Base-by-base conservation (phyloP, 1,140 invertebrate genomes). In the Leptopilina boulardi region DNA sequence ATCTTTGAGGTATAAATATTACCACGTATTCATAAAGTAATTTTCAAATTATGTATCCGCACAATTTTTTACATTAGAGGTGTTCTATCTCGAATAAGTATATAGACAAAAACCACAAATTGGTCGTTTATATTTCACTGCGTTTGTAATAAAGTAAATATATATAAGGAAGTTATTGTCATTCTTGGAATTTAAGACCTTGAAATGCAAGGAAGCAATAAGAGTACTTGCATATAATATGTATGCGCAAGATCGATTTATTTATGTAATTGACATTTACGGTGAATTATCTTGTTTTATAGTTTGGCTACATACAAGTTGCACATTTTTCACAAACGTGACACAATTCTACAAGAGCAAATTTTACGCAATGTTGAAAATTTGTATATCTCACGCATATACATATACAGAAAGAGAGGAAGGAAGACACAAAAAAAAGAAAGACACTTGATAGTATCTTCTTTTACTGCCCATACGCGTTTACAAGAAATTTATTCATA, bases 231-330 rank as follows among this genome's bases (percentile, higher is more conserved):
- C 11, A 30, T 66, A 10, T 66, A 6, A 66, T 19, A 56, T 21
- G 54, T 8, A 56, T 23, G 10, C 23, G 19, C 26, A 23, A n/a
- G 26, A 66, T 66, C 26, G 59, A 15, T 5, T 38, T 30, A 66
- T 66, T 66, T 66, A 66, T 66, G 59, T 66, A 66, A 66, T 66
- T 66, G 23, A 21, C 3, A 26, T 23, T 21, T 59, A 9, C 54
- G 0, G 8, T 10, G 8, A 23, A 47, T 47, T 15, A 10, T 13
- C 13, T 15, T 66, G 10, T 15, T 66, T 66, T 6, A 59, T 26
- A n/a, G n/a, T 59, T 59, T 59, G 21, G 56, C 56, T 5, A 11
- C 59, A 21, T 59, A 3, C 56, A 26, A 4, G 21, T 66, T 30
- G 59, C 21, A 34, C n/a, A n/a, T n/a, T 56, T 66, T 66, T n/a